These are phyloP conservation scores for Pristis pectinata DNA, from an alignment of 2,797 vertebrate genomes.

Conservation along the genomic window DNA sequence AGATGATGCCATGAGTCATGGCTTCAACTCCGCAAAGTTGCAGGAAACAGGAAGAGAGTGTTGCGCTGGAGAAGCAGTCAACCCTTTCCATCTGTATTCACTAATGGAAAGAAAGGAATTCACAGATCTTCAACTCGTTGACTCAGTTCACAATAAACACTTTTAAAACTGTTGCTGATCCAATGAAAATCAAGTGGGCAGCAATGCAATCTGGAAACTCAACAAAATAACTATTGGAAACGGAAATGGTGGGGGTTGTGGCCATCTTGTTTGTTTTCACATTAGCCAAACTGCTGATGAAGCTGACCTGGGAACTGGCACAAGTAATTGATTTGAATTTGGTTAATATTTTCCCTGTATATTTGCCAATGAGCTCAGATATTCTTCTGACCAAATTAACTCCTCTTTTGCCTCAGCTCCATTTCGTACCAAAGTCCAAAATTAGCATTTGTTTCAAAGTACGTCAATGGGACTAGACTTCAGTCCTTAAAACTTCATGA, in stretches of 20 bases:
- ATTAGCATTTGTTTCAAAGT: background rate
- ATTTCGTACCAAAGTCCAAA: background rate
- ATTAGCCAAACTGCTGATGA: background rate
- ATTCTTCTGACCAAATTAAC: conserved; percentile 4
- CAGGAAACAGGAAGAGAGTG: conserved; percentile 12
- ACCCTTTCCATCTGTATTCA: background rate
- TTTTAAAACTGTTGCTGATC: background rate
- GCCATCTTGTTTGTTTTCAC: background rate
- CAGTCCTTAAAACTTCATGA: background rate
- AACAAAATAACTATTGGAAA: conserved; percentile 24
- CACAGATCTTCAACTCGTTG: background rate
- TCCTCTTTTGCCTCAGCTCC: background rate
- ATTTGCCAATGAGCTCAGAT: background rate
- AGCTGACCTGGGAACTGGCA: background rate
- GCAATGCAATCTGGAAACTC: background rate
- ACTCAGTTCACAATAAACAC: background rate
- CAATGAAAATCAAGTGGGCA: conserved; percentile 15
- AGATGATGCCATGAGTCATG: background rate
- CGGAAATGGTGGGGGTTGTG: background rate
- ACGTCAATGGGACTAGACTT: background rate
- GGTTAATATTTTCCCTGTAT: background rate
- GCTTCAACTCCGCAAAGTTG: background rate
- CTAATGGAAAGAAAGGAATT: background rate
- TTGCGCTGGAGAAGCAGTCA: background rate
- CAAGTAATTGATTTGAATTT: background rate